Evolutionary conservation across 1,140 invertebrate genomes (phyloP).

Genomic region (Tribolium castaneum): DNA sequence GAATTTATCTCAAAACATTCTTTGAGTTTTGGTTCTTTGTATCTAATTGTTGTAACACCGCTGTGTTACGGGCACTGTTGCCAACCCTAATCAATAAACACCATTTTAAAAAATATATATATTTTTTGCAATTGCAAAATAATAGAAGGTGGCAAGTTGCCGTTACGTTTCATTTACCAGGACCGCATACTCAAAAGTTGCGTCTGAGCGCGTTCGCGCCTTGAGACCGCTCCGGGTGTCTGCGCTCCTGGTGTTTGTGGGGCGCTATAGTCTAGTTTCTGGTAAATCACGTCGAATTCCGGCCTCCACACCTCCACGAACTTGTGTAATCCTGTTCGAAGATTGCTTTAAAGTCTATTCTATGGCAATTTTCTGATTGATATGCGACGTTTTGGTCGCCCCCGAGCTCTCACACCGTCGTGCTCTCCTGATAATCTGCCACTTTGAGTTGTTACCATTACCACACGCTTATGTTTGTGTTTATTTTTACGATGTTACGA

Average conservation of each 20-base stretch:
- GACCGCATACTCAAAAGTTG: not conserved
- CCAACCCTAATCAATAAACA: not conserved
- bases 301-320: not conserved
- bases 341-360: conserved; percentile 35
- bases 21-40: no score
- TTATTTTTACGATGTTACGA: not conserved
- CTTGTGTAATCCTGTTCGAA: not conserved
- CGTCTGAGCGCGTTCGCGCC: not conserved
- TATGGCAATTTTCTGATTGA: conserved; percentile 32
- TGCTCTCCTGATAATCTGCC: not conserved
- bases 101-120: not conserved
- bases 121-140: no score
- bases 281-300: not conserved
- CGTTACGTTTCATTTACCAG: not conserved
- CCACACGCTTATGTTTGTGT: conserved; percentile 13
- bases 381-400: not conserved
- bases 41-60: no score
- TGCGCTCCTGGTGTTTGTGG: not conserved
- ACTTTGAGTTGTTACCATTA: conserved; percentile 24
- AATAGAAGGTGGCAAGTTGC: not conserved
- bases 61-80: no score
- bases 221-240: not conserved
- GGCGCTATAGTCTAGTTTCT: not conserved
- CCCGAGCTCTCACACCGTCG: not conserved
- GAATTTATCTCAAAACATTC: no score